phyloP scores from a whole-genome alignment of 2,797 vertebrate species.

The Rhynchotus rufescens region DNA sequence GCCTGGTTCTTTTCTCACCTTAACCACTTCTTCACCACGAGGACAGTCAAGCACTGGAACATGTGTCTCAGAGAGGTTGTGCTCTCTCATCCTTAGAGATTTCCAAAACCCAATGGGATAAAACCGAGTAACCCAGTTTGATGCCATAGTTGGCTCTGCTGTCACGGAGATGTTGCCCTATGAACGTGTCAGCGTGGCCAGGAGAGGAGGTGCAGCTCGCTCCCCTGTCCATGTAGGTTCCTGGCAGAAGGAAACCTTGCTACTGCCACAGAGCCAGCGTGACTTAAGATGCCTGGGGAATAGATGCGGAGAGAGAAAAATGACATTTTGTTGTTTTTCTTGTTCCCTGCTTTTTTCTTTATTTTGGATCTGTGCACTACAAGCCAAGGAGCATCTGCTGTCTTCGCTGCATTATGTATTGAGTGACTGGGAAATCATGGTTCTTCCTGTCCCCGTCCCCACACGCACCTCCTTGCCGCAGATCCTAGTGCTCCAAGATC shows the following conservation, averaged over 20 bases:
- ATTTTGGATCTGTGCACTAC: not conserved
- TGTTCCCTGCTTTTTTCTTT: not conserved
- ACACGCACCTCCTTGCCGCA: not conserved
- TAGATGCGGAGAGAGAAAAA: not conserved
- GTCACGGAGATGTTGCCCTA: not conserved
- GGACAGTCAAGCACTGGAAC: not conserved
- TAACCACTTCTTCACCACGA: not conserved
- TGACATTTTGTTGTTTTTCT: not conserved
- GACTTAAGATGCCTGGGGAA: not conserved
- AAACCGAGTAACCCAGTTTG: not conserved
- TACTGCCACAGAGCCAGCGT: not conserved
- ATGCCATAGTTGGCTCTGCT: not conserved
- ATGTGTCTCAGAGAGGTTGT: not conserved
- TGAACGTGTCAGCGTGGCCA: not conserved
- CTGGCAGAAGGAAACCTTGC: not conserved
- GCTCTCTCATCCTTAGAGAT: not conserved
- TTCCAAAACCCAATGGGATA: not conserved
- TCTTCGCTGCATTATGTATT: not conserved
- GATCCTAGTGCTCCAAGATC: not conserved
- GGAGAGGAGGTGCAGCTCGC: not conserved
- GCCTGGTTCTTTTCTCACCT: not conserved
- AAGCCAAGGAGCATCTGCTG: not conserved
- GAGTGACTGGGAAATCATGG: not conserved
- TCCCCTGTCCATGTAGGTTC: not conserved
- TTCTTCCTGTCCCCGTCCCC: not conserved